Evolutionary conservation across 2,113 vertebrate genomes (phyloP).

Genomic region (Daphoenositta chrysoptera): DNA sequence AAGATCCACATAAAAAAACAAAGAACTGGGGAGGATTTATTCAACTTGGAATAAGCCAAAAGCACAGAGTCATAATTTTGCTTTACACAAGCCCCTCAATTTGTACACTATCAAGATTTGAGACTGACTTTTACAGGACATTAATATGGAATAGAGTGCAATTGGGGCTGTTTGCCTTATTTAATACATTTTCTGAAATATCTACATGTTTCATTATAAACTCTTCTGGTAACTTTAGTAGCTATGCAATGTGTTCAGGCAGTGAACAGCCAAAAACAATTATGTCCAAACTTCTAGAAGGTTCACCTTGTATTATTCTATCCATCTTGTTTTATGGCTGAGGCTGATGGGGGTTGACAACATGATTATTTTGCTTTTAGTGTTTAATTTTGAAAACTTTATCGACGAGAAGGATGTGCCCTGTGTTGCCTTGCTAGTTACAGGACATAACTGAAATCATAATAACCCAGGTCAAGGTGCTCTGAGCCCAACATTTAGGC

Average conservation of each 20-base stretch:
- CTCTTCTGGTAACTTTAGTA: not conserved
- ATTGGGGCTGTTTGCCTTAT: not conserved
- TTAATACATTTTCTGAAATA: not conserved
- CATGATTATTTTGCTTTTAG: not conserved
- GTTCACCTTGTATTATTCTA: not conserved
- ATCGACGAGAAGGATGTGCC: not conserved
- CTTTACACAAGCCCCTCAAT: not conserved
- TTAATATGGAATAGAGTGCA: not conserved
- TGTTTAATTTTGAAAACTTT: not conserved
- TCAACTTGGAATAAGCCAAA: not conserved
- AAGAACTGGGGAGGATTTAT: not conserved
- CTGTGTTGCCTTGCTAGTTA: not conserved
- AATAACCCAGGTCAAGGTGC: not conserved
- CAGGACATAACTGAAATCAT: not conserved
- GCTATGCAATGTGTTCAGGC: not conserved
- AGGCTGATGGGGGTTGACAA: not conserved
- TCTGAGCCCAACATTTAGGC: not conserved
- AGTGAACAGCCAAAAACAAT: not conserved
- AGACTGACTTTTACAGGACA: not conserved
- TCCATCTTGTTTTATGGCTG: not conserved
- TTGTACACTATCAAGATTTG: not conserved
- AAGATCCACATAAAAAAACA: not conserved
- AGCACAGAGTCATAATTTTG: not conserved
- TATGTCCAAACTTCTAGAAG: not conserved
- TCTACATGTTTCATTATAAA: not conserved